A percentile compares a stretch with the other conserved stretches of the same genome.
Evolutionary conservation across 2,113 vertebrate species (phyloP).

Genomic region (Tachycineta bicolor): DNA sequence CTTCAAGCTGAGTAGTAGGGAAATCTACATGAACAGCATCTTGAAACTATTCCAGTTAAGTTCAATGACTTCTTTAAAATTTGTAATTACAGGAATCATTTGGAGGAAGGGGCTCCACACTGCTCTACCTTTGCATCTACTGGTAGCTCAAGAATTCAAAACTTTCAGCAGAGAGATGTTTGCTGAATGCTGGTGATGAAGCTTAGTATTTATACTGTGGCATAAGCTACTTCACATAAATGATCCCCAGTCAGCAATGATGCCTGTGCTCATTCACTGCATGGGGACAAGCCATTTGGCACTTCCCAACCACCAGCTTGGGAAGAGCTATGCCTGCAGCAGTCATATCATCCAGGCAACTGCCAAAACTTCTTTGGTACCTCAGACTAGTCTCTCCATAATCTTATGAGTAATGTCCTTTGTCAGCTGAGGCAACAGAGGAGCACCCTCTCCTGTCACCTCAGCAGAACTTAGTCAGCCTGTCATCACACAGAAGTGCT

Average conservation of each 20-base stretch:
- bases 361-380: neutral
- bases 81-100: neutral
- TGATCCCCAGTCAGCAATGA: accelerated
- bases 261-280: neutral
- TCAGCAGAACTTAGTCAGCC: accelerated
- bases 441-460: accelerated
- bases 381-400: neutral
- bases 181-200: neutral
- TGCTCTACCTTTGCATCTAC: neutral
- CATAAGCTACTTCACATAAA: neutral
- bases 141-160: neutral
- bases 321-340: neutral
- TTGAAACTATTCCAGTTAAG: neutral
- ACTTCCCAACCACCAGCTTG: neutral
- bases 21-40: neutral
- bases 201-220: neutral
- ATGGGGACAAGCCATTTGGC: neutral
- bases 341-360: neutral
- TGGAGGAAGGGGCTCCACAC: neutral
- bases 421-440: neutral
- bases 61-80: neutral
- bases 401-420: neutral
- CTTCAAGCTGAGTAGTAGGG: neutral
- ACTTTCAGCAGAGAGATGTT: neutral
- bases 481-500: neutral